Base-by-base conservation (phyloP, 2,797 vertebrate genomes). In the Peromyscus attwateri region DNA sequence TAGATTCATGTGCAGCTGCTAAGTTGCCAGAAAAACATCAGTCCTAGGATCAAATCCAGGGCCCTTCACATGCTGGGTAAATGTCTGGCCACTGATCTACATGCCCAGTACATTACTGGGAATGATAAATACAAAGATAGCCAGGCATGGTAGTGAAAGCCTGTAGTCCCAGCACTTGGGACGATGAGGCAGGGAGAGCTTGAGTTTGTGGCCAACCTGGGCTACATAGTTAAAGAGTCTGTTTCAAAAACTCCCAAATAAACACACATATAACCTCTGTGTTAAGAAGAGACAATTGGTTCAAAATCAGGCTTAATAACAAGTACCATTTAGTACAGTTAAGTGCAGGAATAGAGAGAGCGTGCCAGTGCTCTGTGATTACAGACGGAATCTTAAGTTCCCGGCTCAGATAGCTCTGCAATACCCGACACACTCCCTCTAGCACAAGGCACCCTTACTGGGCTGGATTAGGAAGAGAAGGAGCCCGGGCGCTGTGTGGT, bases 91-190 rank as follows among this genome's bases (percentile, higher is more conserved):
- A 34, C 68, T 21, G 31, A 64, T 60, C 29, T 73, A 27, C 11
- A 83, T 49, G 11, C 29, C 57, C 14, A 49, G 55, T 19, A 16
- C 25, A 31, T 46, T 64, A 17, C 8, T 52, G 31, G 70, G 34
- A 13, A 77, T 91, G 46, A 93, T 31, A 89, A 64, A 75, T 70
- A 68, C 21, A 84, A 92, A 52, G 37, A 87, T 55, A 92, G 34
- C 34, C 19, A 62, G 40, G 19, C 17, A 31, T 37, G 23, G 10
- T 31, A 23, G 16, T 11, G 19, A 3, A 40, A 21, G 16, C 21
- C n/a, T 66, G 3, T 29, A 52, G 52, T 37, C 60, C 60, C 73
- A 90, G 73, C 14, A 55, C 34, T 31, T 52, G 16, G 16, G 46
- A 40, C 62, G 89, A 25, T 9, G 27, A 37, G 82, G 82, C 10